Evolutionary conservation across 2,113 vertebrate genomes (phyloP), one percentile per base, ranked within the genome.

Genomic region (Tricholaema leucomelas): DNA sequence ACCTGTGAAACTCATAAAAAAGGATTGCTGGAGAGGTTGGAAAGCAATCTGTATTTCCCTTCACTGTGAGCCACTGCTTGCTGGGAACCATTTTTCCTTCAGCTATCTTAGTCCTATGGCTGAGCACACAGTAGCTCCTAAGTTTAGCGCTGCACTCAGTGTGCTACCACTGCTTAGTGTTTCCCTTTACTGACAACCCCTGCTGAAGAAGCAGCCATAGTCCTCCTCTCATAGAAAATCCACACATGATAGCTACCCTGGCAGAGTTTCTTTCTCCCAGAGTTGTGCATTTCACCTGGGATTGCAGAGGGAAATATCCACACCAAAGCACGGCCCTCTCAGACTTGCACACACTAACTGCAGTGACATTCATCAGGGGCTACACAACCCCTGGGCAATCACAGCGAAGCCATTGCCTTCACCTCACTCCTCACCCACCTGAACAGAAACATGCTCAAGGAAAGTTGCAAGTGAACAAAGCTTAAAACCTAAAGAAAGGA

Each of bases 361-460:
- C 56, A 40, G 46, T 27, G 60, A 65, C 10, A 5, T 55, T 88
- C 6, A 0, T n/a, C 31, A 70, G 60, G 44, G 40, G 30, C 21
- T 56, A 12, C 2, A 0, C 3, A 1, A 15, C 24, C 48, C 9
- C 36, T 3, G 4, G 38, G 63, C 4, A 54, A 44, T 20, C 24
- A 25, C 46, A 61, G n/a, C 42, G 59, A 38, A 74, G 4, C 8
- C 1, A 10, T 0, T 11, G 10, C 54, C 64, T 64, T 52, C 2
- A 0, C 7, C 44, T 89, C 33, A 4, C 58, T 58, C 77, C 33
- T 73, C 70, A 69, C 15, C 56, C 1, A 1, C 10, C 16, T 24
- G 42, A 88, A 6, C 4, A 56, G 42, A 83, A 80, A 55, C 3
- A 4, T 1, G 3, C n/a, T 50, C 54, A 83, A 71, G 21, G 17